These are phyloP conservation scores for Grus americana DNA, from an alignment of 2,113 vertebrate genomes.

Conservation along the genomic window DNA sequence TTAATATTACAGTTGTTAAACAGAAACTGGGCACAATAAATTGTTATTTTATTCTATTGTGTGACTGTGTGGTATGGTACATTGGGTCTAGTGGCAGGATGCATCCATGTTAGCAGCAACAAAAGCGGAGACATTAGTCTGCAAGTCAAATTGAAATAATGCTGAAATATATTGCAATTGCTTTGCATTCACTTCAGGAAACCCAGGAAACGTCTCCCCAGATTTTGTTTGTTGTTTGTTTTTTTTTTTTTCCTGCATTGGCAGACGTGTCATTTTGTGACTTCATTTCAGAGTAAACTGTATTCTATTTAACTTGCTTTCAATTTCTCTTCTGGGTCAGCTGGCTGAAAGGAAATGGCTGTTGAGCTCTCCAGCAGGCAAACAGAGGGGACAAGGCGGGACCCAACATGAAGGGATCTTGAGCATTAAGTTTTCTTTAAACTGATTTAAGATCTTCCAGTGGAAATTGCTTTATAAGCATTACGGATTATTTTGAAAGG, in stretches of 20 bases:
- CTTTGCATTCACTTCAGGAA: conserved; percentile 15
- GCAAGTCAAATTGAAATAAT: not conserved
- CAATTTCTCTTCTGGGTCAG: not conserved
- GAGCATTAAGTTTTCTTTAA: not conserved
- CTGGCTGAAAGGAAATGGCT: not conserved
- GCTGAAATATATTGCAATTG: not conserved
- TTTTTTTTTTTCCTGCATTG: not conserved
- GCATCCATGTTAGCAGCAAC: not conserved
- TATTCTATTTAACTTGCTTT: not conserved
- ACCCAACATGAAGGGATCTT: not conserved
- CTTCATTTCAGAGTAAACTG: not conserved
- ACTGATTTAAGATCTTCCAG: not conserved
- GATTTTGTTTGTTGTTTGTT: not conserved
- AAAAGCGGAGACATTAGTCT: not conserved
- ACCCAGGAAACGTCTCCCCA: not conserved
- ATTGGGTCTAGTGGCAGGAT: not conserved
- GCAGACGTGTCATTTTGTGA: not conserved
- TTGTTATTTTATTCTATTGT: conserved; percentile 14
- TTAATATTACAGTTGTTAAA: not conserved
- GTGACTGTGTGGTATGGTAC: not conserved
- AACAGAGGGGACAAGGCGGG: not conserved
- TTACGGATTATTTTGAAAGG: not conserved
- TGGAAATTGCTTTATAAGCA: not conserved
- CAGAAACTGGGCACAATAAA: conserved; percentile 40
- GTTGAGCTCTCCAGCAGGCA: not conserved